A percentile compares a stretch with the other conserved stretches of the same genome.
These are phyloP conservation scores for Noctilio leporinus DNA, from an alignment of 2,113 vertebrate species.

Conservation along the genomic window DNA sequence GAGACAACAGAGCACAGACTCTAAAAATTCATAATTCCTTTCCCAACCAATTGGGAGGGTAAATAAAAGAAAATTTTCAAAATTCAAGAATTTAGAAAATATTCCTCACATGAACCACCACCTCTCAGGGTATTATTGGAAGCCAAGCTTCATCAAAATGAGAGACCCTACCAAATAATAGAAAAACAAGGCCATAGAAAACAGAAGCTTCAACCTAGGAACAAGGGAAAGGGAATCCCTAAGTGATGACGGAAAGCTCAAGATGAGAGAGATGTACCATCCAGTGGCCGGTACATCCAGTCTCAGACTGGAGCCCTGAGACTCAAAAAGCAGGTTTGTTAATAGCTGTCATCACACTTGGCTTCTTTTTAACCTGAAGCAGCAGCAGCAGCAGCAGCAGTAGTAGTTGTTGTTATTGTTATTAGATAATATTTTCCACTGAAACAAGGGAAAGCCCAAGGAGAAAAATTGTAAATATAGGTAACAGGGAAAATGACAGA, in stretches of 20 bases:
- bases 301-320: background rate
- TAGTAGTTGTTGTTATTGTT: background rate
- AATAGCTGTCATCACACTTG: background rate
- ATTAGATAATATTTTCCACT: background rate
- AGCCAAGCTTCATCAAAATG: background rate
- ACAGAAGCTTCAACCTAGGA: background rate
- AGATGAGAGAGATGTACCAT: background rate
- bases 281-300: background rate
- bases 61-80: background rate
- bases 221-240: background rate
- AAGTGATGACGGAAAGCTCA: background rate
- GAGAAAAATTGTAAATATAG: background rate
- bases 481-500: background rate
- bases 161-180: background rate
- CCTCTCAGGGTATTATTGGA: background rate
- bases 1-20: background rate
- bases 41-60: background rate
- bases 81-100: background rate
- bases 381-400: background rate
- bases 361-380: background rate
- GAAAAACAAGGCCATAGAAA: background rate
- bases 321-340: background rate
- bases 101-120: background rate
- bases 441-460: background rate
- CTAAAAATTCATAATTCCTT: background rate